Evolutionary conservation across 2,888 invertebrate genomes (phyloP), one percentile per base, ranked within the genome.

Genomic region (Synanthedon myopaeformis): DNA sequence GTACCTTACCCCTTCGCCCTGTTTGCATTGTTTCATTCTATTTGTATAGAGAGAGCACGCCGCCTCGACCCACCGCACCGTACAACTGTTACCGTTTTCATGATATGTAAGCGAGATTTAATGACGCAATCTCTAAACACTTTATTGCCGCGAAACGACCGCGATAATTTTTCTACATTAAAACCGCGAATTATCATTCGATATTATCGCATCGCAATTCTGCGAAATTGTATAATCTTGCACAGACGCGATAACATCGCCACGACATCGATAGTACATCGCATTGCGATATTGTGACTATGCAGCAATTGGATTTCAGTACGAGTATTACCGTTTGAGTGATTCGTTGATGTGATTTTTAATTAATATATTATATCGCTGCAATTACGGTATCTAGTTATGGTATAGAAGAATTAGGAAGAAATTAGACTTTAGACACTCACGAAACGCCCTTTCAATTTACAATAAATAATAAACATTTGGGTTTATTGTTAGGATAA

Each of bases 11-110:
- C 82, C 79, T 76, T 77, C 79, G 68, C 69, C 72, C 71, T 76
- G 74, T 80, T 82, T 79, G 79, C 79, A 82, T 84, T 82, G 83
- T 83, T 83, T 74, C 76, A 74, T 74, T 69, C 67, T 82, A 79
- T 83, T 85, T 81, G 82, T 79, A 79, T 74, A 79, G 80, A 76
- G 68, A 35, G 35, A 35, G 35, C 35, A 35, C 65, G 66, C 28
- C 51, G 35, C 53, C 63, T 66, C 62, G 60, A 55, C 72, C 67
- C 70, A 66, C 72, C 76, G 35, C 35, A 69, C 66, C 70, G 69
- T 78, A 79, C 81, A 81, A 83, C 81, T 82, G 82, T 81, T 83
- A 82, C 79, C 72, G 74, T 75, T 81, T 77, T 76, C 78, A 74
- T 76, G 74, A 78, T 80, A 79, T 78, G 75, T 78, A 75, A 79